Base-by-base conservation (phyloP, 2,888 invertebrate species). In the Amblyjoppa proteus region DNA sequence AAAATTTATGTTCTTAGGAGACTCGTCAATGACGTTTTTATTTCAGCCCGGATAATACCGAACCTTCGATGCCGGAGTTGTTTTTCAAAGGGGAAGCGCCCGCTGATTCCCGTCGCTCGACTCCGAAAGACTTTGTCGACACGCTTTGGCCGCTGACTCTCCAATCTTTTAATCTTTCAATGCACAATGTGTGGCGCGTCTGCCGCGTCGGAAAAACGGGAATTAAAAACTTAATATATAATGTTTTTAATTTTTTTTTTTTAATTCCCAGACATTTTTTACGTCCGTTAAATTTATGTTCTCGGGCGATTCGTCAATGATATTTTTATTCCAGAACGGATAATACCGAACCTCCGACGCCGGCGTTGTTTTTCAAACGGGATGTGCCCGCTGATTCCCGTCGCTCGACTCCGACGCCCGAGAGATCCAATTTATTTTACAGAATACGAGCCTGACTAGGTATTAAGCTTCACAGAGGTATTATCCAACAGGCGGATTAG, bases 91-190 rank as follows among this genome's bases (percentile, higher is more conserved):
- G 28, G 28, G 3, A 61, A 61, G 9, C 28, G 13, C 13, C 28
- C 2, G 28, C 28, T 28, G 7, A 58, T 58, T 58, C 25, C 1
- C 58, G 41, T 28, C 28, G 58, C 28, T 25, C 25, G 25, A 58
- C 11, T 28, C 58, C 16, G 13, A 28, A 76, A 53, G 61, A 69
- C 76, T 76, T 70, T 76, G 61, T 82, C 81, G 56, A 76, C 58
- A 81, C 56, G 66, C 53, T 38, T 34, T 25, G 38, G 25, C 3
- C 13, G 45, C 16, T 45, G 16, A 4, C 45, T 45, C 45, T 16
- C 45, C 45, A 45, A 45, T 45, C 3, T 45, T 45, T 16, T 16
- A 16, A 16, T 3, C 45, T 13, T 45, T 45, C 16, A 45, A 45
- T 16, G 45, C 3, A 4, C 3, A 45, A 45, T 45, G 45, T 45